These are phyloP conservation scores for Alosa sapidissima DNA, from an alignment of 2,797 vertebrate species.

Conservation along the genomic window DNA sequence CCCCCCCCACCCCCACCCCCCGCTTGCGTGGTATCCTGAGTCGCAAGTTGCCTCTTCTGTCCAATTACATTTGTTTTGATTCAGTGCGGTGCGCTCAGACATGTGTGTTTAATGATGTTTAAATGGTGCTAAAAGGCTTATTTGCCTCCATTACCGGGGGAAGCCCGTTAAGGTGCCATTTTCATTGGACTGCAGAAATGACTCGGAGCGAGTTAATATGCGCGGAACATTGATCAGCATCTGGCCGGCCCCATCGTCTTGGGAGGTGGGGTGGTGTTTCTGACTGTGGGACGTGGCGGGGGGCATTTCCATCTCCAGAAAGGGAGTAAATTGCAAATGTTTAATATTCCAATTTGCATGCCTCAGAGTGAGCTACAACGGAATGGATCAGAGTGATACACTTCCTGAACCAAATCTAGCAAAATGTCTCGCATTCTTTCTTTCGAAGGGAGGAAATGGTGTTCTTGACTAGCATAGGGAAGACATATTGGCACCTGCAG, in stretches of 20 bases:
- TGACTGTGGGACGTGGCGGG: neutral
- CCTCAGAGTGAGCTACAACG: neutral
- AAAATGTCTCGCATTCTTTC: neutral
- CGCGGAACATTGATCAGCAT: slow-evolving; percentile 2
- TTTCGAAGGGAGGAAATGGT: neutral
- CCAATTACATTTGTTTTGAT: slow-evolving; percentile 37
- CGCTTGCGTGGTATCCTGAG: neutral
- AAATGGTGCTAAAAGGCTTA: slow-evolving; percentile 18
- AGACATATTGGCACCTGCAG: neutral
- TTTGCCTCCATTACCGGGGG: neutral
- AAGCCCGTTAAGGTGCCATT: neutral
- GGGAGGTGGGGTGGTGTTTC: neutral
- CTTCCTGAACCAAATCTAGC: neutral
- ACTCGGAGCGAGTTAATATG: slow-evolving; percentile 14
- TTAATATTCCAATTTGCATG: slow-evolving; percentile 22
- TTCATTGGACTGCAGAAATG: slow-evolving; percentile 1
- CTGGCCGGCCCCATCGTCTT: neutral
- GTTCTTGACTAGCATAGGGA: neutral
- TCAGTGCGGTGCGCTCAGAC: neutral
- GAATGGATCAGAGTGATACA: neutral
- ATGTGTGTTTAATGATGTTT: slow-evolving; percentile 12
- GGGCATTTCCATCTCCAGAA: slow-evolving; percentile 2
- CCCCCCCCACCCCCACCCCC: too few relatives aligned
- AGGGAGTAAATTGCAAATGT: slow-evolving; percentile 5
- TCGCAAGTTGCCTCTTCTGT: neutral